A percentile compares a stretch with the other conserved stretches of the same genome.
Evolutionary conservation across 64 coral and sea anemone genomes (phyloP).

Genomic region (Montipora sp.): DNA sequence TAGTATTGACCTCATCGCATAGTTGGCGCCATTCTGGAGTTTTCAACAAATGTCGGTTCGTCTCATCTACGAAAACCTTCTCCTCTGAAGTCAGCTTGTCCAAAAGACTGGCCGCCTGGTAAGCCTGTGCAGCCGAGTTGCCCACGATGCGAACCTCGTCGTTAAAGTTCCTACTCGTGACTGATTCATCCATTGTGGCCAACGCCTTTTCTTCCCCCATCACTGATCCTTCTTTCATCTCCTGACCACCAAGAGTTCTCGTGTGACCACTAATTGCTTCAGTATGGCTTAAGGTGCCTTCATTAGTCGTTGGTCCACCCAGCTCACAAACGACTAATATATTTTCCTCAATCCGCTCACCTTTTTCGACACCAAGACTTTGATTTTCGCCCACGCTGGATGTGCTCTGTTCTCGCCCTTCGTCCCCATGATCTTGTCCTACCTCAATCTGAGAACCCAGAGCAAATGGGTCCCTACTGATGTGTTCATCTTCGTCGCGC

Average conservation of each 20-base stretch:
- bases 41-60: constrained; percentile 30
- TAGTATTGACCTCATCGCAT: constrained; percentile 12
- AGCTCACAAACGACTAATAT: no score
- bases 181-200: no score
- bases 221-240: no score
- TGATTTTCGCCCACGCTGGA: not conserved
- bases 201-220: no score
- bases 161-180: no score
- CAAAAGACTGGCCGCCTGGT: constrained; percentile 49
- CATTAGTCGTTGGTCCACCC: no score
- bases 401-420: not conserved
- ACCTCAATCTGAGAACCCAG: not conserved
- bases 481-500: no score
- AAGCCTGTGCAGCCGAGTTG: constrained; percentile 36
- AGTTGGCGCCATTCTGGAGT: constrained; percentile 42
- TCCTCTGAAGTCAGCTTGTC: constrained; percentile 47
- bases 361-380: not conserved
- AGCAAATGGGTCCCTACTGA: no score
- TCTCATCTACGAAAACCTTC: constrained; percentile 60
- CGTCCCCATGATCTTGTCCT: not conserved
- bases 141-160: constrained; percentile 38
- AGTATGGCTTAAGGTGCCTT: no score
- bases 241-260: no score
- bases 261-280: no score
- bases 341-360: not conserved